A percentile compares a stretch with the other conserved stretches of the same genome.
Evolutionary conservation across 2,797 vertebrate genomes (phyloP).

Genomic region (Enteromius afrohamiltoni): DNA sequence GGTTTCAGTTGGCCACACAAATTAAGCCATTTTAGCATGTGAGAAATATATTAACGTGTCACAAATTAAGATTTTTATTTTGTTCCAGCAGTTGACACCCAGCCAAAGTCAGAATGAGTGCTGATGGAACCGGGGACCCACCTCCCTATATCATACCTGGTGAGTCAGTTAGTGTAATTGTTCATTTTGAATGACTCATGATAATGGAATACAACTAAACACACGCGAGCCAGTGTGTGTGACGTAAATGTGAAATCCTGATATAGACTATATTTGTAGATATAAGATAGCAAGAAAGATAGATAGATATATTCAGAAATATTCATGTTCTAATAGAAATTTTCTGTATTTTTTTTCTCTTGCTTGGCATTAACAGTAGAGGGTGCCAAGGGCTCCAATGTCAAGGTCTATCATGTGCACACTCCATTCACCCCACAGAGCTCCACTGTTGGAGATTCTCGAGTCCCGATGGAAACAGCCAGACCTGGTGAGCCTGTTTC

Average conservation of each 20-base stretch:
- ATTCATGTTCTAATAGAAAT: not conserved
- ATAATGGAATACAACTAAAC: not conserved
- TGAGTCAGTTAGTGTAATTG: conserved; percentile 7
- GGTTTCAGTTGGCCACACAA: not conserved
- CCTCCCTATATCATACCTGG: conserved; percentile 59
- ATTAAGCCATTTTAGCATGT: not conserved
- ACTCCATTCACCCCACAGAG: conserved; percentile 68
- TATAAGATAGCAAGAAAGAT: too few species aligned
- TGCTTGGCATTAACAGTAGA: conserved; percentile 52
- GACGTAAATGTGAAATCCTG: not conserved
- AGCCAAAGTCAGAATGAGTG: conserved; percentile 46
- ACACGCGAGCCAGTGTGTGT: not conserved
- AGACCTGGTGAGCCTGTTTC: conserved; percentile 61
- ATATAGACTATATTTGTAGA: not conserved
- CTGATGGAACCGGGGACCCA: conserved; percentile 11
- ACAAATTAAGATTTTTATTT: not conserved
- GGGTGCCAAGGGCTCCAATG: not conserved
- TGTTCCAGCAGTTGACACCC: conserved; percentile 8
- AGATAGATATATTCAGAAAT: not conserved
- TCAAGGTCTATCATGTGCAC: conserved; percentile 77
- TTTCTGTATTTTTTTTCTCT: not conserved
- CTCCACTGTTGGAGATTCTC: accelerated
- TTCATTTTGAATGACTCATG: not conserved
- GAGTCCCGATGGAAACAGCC: accelerated
- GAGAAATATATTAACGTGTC: not conserved